Conservation (phyloP, 2,888 invertebrate genomes). For the Clepsis dumicolana region DNA sequence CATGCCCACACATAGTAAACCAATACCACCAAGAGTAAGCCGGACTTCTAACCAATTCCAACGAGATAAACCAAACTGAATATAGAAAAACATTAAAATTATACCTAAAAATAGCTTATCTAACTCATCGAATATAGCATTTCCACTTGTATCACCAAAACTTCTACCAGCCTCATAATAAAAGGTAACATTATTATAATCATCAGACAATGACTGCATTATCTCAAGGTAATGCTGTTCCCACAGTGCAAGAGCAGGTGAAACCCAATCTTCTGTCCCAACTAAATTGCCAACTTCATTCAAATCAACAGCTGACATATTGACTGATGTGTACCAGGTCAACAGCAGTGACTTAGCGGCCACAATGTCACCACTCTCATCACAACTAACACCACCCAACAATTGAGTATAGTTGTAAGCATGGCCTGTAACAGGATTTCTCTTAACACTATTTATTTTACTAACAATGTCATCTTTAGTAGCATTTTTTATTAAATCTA, state of each 20-base stretch:
- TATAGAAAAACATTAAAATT: conserved; percentile 90
- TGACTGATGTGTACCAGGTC: conserved; percentile 88
- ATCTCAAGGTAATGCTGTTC: conserved; percentile 85
- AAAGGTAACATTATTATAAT: conserved; percentile 69
- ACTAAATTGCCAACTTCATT: conserved; percentile 89
- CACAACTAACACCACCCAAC: conserved; percentile 86
- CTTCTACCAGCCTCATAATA: conserved; percentile 88
- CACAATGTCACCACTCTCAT: conserved; percentile 87
- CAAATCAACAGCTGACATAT: conserved; percentile 89
- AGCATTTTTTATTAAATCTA: conserved; percentile 78
- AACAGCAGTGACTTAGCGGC: conserved; percentile 88
- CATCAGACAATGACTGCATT: conserved; percentile 68
- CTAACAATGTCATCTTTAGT: conserved; percentile 87
- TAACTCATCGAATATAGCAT: conserved; percentile 90
- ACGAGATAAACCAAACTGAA: conserved; percentile 90
- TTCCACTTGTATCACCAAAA: conserved; percentile 91
- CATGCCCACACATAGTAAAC: conserved; percentile 90
- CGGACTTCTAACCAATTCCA: conserved; percentile 91
- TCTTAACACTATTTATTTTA: conserved; percentile 85
- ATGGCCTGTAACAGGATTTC: conserved; percentile 89
- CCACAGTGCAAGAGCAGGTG: conserved; percentile 86
- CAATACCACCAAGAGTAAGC: conserved; percentile 88
- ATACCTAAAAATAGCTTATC: conserved; percentile 89
- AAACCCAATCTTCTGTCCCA: conserved; percentile 92
- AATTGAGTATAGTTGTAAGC: conserved; percentile 87